phyloP scores from a whole-genome alignment of 2,888 invertebrate genomes.

The Limnephilus auricula region DNA sequence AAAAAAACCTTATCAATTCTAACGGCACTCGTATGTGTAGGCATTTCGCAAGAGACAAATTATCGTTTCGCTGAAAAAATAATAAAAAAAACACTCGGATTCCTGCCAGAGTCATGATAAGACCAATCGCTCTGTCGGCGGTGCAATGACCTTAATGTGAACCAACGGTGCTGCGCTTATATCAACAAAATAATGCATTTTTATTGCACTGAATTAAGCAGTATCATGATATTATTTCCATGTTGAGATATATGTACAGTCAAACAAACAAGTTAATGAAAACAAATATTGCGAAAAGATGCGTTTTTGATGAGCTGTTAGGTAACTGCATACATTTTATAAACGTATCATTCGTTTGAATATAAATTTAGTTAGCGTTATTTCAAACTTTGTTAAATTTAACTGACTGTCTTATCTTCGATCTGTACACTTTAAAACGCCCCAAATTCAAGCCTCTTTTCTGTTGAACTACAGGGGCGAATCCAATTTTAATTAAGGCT shows the following conservation, averaged over 20 bases:
- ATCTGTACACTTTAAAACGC: no score
- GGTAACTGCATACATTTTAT: not conserved
- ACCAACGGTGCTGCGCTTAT: not conserved
- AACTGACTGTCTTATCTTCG: no score
- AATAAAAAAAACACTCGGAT: conserved; percentile 1
- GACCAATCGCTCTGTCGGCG: not conserved
- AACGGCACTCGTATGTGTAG: not conserved
- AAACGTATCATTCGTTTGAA: no score
- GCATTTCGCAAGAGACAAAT: not conserved
- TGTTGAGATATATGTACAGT: not conserved
- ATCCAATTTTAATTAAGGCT: no score
- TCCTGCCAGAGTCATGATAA: not conserved
- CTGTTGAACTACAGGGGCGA: no score
- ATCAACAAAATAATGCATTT: not conserved
- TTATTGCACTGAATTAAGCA: not conserved
- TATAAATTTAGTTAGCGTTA: no score
- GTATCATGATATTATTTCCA: not conserved
- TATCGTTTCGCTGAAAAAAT: not conserved
- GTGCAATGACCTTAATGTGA: not conserved
- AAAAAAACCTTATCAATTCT: not conserved
- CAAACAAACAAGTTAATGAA: not conserved
- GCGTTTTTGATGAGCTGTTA: not conserved
- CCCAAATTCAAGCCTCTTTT: no score
- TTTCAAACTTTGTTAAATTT: no score
- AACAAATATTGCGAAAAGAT: not conserved